A percentile compares a stretch with the other conserved stretches of the same genome.
Evolutionary conservation across 2,113 vertebrate genomes (phyloP).

Genomic region (Labrus mixtus): DNA sequence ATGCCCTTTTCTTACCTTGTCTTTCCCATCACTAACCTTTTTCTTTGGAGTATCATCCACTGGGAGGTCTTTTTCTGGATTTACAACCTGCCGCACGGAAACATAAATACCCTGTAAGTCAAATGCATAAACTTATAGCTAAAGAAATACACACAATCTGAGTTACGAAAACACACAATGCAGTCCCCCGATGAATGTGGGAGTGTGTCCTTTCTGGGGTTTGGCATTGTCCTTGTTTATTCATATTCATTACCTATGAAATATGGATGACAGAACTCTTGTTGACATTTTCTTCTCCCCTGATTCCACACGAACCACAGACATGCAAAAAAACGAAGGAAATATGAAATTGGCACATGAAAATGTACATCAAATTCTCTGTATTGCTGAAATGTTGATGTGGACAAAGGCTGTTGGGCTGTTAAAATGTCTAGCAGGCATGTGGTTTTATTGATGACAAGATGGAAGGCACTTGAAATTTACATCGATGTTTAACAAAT

Average conservation of each 20-base stretch:
- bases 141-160: background rate
- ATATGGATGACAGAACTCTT: constrained; percentile 65
- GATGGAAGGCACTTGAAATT: constrained; percentile 24
- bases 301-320: constrained; percentile 15
- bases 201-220: constrained; percentile 37
- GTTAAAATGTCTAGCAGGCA: constrained; percentile 41
- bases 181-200: constrained; percentile 19
- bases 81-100: constrained; percentile 19
- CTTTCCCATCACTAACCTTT: constrained; percentile 25
- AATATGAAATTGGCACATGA: constrained; percentile 21
- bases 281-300: constrained; percentile 32
- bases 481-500: constrained; percentile 47
- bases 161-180: constrained; percentile 7
- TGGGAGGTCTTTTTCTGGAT: constrained; percentile 3
- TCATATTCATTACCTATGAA: constrained; percentile 64
- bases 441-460: constrained; percentile 46
- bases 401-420: constrained; percentile 51
- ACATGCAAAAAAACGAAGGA: constrained; percentile 11
- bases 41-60: background rate
- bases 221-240: constrained; percentile 62
- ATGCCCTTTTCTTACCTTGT: background rate
- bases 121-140: constrained; percentile 20
- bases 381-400: constrained; percentile 71
- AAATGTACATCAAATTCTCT: constrained; percentile 43
- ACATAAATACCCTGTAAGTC: constrained; percentile 45